Percentiles rank a stretch among this genome's conserved stretches.
phyloP scores from a whole-genome alignment of 2,113 vertebrate species.

The Mohoua ochrocephala region DNA sequence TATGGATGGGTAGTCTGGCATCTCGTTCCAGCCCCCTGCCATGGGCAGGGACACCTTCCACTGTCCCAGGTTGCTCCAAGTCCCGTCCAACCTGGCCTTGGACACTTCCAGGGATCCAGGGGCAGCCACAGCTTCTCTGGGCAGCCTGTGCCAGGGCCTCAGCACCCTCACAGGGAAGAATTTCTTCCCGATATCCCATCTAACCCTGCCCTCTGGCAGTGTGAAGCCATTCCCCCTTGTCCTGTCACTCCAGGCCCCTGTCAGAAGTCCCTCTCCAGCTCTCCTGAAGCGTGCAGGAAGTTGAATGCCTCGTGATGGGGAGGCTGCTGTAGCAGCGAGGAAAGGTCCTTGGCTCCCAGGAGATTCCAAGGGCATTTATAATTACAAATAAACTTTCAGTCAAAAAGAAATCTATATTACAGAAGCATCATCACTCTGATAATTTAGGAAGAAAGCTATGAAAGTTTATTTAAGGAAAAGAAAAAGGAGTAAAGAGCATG shows the following conservation, averaged over 20 bases:
- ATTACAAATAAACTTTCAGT: not conserved
- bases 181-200: not conserved
- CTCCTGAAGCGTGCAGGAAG: not conserved
- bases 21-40: not conserved
- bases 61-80: too few species aligned
- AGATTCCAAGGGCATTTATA: not conserved
- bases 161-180: fast-evolving
- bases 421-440: not conserved
- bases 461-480: not conserved
- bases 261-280: not conserved
- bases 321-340: not conserved
- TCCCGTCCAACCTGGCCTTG: fast-evolving
- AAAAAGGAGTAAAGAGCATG: not conserved
- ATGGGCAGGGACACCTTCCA: not conserved
- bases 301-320: not conserved
- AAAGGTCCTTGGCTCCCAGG: not conserved
- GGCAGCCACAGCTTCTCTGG: not conserved
- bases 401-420: not conserved
- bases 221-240: not conserved
- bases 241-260: not conserved
- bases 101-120: too few species aligned
- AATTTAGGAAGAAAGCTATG: not conserved
- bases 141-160: not conserved
- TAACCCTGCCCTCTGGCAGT: not conserved
- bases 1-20: not conserved